phyloP scores from a whole-genome alignment of 2,797 vertebrate genomes.

The Melopsittacus undulatus region DNA sequence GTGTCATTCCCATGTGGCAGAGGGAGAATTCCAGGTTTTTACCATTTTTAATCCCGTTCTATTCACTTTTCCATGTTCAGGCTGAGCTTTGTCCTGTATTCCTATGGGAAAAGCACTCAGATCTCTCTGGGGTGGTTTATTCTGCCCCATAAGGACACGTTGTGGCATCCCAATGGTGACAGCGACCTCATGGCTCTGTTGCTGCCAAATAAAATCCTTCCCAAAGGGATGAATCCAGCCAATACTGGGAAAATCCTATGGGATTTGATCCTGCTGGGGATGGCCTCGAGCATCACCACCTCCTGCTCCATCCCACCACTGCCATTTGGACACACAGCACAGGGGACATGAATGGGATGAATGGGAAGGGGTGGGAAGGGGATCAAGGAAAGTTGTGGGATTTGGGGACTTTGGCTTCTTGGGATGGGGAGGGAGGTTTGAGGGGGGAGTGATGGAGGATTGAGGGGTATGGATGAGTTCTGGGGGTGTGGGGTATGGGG shows the following conservation, averaged over 20 bases:
- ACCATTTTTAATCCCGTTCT: neutral
- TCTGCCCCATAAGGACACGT: neutral
- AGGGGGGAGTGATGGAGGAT: too few relatives aligned
- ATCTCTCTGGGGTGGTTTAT: neutral
- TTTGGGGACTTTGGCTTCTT: neutral
- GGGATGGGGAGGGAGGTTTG: too few relatives aligned
- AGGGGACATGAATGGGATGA: neutral
- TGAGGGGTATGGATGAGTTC: neutral
- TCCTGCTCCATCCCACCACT: rapidly evolving
- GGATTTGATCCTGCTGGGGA: neutral
- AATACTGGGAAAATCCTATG: neutral
- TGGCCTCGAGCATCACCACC: rapidly evolving
- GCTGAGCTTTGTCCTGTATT: neutral
- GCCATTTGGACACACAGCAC: neutral
- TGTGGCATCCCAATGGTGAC: neutral
- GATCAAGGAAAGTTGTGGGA: neutral
- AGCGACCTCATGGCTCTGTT: rapidly evolving
- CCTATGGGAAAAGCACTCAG: neutral
- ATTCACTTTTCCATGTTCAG: neutral
- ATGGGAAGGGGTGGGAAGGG: too few relatives aligned
- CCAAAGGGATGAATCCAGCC: neutral
- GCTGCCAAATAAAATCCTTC: neutral
- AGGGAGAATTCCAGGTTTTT: neutral
- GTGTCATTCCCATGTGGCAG: neutral
- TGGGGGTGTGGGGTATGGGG: neutral